Base-by-base conservation (phyloP, 2,888 invertebrate species). In the Tricholauxania praeusta region DNA sequence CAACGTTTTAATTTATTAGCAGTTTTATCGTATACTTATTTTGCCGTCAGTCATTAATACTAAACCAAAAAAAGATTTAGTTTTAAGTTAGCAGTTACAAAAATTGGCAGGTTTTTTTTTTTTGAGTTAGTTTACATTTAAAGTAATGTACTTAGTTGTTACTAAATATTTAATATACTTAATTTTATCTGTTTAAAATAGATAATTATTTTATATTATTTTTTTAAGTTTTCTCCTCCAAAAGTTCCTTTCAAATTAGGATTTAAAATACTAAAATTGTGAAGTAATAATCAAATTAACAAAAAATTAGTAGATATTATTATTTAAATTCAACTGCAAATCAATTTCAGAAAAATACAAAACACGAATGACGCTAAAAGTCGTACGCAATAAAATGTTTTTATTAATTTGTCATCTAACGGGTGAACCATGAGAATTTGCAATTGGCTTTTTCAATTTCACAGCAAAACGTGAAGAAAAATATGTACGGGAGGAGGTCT, bases 1-100 rank as follows among this genome's bases (percentile, higher is more conserved):
- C 39, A 10, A 10, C 2, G 39, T 39, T 67, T 19, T 22, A 39
- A 59, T 47, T 39, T 59, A 39, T 10, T 39, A 49, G 12, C 48
- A 55, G 67, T 57, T 48, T 59, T 68, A 10, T 55, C 17, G 14
- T 19, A 53, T 39, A 32, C 1, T 57, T 66, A 73, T 32, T 67
- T 66, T 66, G 59, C 64, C 28, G 32, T 49, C 63, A 65, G 74
- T 63, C 59, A 68, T 49, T 51, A 70, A 74, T 82, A 80, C 77
- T 77, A 82, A 82, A 84, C 83, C 84, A 84, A 83, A 84, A 82
- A 84, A 79, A 76, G 79, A 78, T 79, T 68, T 77, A 76, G 79
- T 80, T 82, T 80, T 83, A 84, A 83, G 83, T 82, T 82, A 83
- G 81, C 75, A 76, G 77, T 76, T 74, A 52, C 62, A 60, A 69